phyloP scores from a whole-genome alignment of 2,797 vertebrate species.

The Enteromius anoplus region DNA sequence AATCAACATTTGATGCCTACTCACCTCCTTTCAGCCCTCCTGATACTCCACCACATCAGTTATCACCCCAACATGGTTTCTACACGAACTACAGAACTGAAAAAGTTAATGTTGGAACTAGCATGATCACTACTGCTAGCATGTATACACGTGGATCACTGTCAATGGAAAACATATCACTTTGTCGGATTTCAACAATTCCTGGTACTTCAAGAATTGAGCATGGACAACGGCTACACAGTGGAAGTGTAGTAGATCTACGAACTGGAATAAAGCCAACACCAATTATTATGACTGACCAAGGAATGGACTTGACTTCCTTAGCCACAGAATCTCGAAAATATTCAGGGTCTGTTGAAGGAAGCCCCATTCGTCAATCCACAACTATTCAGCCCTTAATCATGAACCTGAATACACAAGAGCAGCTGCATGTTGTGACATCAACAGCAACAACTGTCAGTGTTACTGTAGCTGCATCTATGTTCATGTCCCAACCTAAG shows the following conservation, averaged over 20 bases:
- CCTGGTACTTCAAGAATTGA: conserved; percentile 94
- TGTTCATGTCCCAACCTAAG: conserved; percentile 92
- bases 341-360: conserved; percentile 88
- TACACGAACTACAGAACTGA: conserved; percentile 80
- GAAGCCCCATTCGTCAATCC: conserved; percentile 83
- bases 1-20: conserved; percentile 84
- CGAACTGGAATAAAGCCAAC: conserved; percentile 84
- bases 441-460: conserved; percentile 88
- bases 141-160: conserved; percentile 88
- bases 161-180: conserved; percentile 95
- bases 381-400: conserved; percentile 93
- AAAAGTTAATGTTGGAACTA: conserved; percentile 82
- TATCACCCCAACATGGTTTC: conserved; percentile 78
- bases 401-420: conserved; percentile 95
- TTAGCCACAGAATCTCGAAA: conserved; percentile 90
- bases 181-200: conserved; percentile 94
- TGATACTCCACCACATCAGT: conserved; percentile 84
- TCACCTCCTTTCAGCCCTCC: conserved; percentile 82
- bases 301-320: conserved; percentile 98
- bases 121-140: conserved; percentile 78
- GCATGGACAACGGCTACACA: conserved; percentile 86
- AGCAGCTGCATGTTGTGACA: conserved; percentile 81
- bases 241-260: conserved; percentile 91
- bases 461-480: conserved; percentile 93
- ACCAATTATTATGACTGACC: conserved; percentile 94